A percentile compares a stretch with the other conserved stretches of the same genome.
Conservation (phyloP, 2,797 vertebrate genomes). For the Sebastiscus tertius region DNA sequence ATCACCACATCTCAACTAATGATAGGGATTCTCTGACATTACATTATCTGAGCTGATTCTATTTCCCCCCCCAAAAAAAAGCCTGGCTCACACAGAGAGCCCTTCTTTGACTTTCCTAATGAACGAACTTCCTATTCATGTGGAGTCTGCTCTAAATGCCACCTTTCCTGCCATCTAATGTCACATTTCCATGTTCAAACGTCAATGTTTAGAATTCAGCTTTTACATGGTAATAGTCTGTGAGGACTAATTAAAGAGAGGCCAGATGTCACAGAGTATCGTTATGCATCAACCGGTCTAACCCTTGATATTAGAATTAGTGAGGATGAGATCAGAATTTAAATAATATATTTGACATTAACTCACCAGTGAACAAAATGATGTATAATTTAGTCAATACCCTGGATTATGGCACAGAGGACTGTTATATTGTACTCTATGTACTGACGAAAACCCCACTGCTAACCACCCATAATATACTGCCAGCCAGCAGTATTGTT, state of each 20-base stretch:
- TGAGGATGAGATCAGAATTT: conserved; percentile 39
- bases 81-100: conserved; percentile 33
- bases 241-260: conserved; percentile 76
- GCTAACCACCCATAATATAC: neutral
- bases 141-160: conserved; percentile 75
- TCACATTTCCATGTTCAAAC: conserved; percentile 83
- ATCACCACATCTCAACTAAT: conserved; percentile 68
- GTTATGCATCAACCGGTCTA: conserved; percentile 62
- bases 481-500: neutral
- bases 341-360: conserved; percentile 48
- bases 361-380: conserved; percentile 1
- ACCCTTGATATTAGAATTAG: conserved; percentile 62
- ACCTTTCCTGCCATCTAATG: conserved; percentile 75
- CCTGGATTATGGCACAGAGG: neutral
- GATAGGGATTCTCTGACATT: conserved; percentile 71
- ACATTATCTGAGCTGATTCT: conserved; percentile 59
- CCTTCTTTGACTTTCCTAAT: conserved; percentile 76
- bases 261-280: conserved; percentile 70
- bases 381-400: conserved; percentile 8
- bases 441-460: neutral
- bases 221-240: conserved; percentile 65
- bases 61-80: conserved; percentile 22
- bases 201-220: conserved; percentile 58
- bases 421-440: neutral
- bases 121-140: conserved; percentile 77